Percentiles rank a stretch among this genome's conserved stretches.
phyloP scores from a whole-genome alignment of 2,113 vertebrate genomes.

The Cranoglanis bouderius region DNA sequence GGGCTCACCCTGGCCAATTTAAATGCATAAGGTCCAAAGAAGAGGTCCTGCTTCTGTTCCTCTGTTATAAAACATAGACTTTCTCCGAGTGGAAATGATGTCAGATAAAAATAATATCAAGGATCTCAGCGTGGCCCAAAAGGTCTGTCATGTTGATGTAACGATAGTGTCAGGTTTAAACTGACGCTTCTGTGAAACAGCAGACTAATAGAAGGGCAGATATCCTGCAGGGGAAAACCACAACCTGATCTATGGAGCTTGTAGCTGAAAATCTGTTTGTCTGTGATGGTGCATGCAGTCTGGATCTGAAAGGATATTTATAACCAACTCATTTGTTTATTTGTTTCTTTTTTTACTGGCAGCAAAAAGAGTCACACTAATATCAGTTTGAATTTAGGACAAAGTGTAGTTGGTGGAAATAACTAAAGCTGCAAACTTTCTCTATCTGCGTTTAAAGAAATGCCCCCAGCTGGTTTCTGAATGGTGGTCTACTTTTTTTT shows the following conservation, averaged over 20 bases:
- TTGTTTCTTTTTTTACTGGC: background rate
- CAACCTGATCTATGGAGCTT: background rate
- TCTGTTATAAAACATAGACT: constrained; percentile 36
- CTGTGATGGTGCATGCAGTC: background rate
- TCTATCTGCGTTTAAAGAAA: too few species aligned
- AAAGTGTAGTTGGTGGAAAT: background rate
- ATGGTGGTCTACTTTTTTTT: too few species aligned
- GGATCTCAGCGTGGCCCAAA: constrained; percentile 11
- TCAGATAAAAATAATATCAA: constrained; percentile 53
- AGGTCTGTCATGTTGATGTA: constrained; percentile 44
- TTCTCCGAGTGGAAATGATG: constrained; percentile 40
- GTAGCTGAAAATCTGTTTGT: background rate
- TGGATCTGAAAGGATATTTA: background rate
- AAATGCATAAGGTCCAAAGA: constrained; percentile 45
- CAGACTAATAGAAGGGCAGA: constrained; percentile 5
- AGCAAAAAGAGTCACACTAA: background rate
- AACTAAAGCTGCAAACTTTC: background rate
- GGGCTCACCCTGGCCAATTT: constrained; percentile 52
- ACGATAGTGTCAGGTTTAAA: constrained; percentile 35
- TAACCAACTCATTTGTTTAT: background rate
- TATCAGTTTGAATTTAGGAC: background rate
- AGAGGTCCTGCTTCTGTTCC: constrained; percentile 9
- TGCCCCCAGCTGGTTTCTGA: too few species aligned
- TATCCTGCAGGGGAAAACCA: constrained; percentile 13
- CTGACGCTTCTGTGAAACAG: constrained; percentile 16